Conservation (phyloP, 2,797 vertebrate species). For the Poeciliopsis infans region DNA sequence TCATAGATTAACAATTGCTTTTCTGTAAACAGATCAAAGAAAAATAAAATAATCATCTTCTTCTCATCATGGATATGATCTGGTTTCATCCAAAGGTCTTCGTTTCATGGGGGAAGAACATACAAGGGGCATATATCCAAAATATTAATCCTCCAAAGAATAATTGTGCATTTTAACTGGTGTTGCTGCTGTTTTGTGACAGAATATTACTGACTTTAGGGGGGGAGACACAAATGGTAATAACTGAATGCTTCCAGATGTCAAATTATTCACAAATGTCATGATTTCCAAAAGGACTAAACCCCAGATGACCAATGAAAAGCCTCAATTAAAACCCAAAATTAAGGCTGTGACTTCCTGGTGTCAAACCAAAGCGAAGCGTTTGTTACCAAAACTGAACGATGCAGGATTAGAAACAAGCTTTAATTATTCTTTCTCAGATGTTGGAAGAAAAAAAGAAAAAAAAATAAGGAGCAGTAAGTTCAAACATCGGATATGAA, state of each 20-base stretch:
- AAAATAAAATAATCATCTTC: constrained; percentile 33
- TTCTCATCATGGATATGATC: constrained; percentile 55
- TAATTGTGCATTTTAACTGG: constrained; percentile 32
- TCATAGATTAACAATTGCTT: constrained; percentile 23
- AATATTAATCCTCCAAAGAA: constrained; percentile 30
- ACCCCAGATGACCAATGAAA: constrained; percentile 17
- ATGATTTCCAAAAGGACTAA: constrained; percentile 18
- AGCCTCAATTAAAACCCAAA: constrained; percentile 21
- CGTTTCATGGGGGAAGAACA: constrained; percentile 46
- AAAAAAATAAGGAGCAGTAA: constrained; percentile 38
- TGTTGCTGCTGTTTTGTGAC: not conserved
- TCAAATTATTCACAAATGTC: constrained; percentile 23
- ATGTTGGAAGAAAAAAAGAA: constrained; percentile 56
- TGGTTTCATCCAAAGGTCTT: constrained; percentile 35
- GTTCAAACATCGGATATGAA: constrained; percentile 61
- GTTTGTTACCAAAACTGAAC: constrained; percentile 32
- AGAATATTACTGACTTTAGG: constrained; percentile 30
- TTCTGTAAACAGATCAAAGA: not conserved
- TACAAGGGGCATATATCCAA: constrained; percentile 56
- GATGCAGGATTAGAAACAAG: constrained; percentile 63
- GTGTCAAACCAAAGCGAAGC: constrained; percentile 43
- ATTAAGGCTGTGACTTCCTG: constrained; percentile 22
- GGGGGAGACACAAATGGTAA: constrained; percentile 25
- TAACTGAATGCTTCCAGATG: constrained; percentile 24
- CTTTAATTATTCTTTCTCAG: constrained; percentile 68